Evolutionary conservation across 2,888 invertebrate species (phyloP).

Genomic region (Drosophila putrida): DNA sequence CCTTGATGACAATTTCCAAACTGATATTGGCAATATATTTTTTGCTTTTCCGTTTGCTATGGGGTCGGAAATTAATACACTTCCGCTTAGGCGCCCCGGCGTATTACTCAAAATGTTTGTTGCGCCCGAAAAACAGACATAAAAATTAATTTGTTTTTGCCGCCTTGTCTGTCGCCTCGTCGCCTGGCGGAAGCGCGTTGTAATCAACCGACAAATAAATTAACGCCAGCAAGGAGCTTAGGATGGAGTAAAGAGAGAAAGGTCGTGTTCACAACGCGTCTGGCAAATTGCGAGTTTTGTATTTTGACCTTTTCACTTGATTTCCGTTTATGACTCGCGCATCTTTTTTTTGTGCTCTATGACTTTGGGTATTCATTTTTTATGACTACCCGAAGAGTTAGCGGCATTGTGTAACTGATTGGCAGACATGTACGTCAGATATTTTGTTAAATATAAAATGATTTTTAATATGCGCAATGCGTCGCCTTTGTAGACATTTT

Average conservation of each 20-base stretch:
- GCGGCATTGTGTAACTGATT: constrained; percentile 38
- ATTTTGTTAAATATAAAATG: constrained; percentile 37
- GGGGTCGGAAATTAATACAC: constrained; percentile 74
- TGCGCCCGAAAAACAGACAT: constrained; percentile 59
- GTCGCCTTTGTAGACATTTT: constrained; percentile 43
- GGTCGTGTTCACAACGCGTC: constrained; percentile 26
- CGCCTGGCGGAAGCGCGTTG: constrained; percentile 73
- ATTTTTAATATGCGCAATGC: constrained; percentile 60
- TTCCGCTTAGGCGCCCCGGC: constrained; percentile 61
- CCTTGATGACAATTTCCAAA: constrained; percentile 40
- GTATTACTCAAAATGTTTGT: constrained; percentile 70
- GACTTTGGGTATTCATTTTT: constrained; percentile 40
- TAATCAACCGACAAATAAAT: constrained; percentile 80
- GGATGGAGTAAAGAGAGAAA: constrained; percentile 5
- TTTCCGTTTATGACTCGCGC: constrained; percentile 69
- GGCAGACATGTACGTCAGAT: constrained; percentile 35
- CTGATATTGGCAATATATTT: constrained; percentile 27
- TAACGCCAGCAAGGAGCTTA: constrained; percentile 50
- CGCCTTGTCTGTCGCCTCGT: too few species aligned
- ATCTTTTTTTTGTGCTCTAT: constrained; percentile 15
- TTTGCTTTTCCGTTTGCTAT: constrained; percentile 19
- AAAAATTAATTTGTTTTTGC: constrained; percentile 76
- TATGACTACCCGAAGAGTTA: constrained; percentile 27
- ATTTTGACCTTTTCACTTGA: constrained; percentile 73
- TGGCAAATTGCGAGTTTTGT: constrained; percentile 69